Percentiles rank a stretch among this genome's conserved stretches.
These are phyloP conservation scores for Bombycilla garrulus DNA, from an alignment of 2,113 vertebrate genomes.

Conservation along the genomic window DNA sequence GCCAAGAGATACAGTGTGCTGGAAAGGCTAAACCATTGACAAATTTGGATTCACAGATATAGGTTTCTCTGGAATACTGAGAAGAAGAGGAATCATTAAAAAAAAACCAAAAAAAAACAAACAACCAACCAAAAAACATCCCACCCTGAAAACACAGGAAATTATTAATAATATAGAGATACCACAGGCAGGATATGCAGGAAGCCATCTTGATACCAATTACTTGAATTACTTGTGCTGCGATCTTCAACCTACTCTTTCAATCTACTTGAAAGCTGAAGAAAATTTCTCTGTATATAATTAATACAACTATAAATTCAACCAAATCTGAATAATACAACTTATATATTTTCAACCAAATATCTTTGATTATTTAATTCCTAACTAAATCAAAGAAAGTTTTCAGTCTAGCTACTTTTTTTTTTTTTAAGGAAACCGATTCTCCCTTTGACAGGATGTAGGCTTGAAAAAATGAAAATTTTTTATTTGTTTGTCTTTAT, in stretches of 20 bases:
- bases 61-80: neutral
- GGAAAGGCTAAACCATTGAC: neutral
- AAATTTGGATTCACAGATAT: neutral
- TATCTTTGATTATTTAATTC: neutral
- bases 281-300: neutral
- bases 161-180: neutral
- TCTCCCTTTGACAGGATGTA: neutral
- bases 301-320: neutral
- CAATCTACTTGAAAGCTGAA: neutral
- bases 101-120: neutral
- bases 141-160: neutral
- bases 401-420: neutral
- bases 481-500: neutral
- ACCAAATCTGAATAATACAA: neutral
- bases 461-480: neutral
- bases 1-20: neutral
- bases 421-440: neutral
- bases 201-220: neutral
- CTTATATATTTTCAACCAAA: neutral
- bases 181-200: neutral
- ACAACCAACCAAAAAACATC: no score
- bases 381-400: neutral
- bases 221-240: neutral
- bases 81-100: neutral
- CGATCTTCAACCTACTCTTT: neutral